A percentile compares a stretch with the other conserved stretches of the same genome.
phyloP scores from a whole-genome alignment of 2,113 vertebrate species.

The Bujurquina vittata region DNA sequence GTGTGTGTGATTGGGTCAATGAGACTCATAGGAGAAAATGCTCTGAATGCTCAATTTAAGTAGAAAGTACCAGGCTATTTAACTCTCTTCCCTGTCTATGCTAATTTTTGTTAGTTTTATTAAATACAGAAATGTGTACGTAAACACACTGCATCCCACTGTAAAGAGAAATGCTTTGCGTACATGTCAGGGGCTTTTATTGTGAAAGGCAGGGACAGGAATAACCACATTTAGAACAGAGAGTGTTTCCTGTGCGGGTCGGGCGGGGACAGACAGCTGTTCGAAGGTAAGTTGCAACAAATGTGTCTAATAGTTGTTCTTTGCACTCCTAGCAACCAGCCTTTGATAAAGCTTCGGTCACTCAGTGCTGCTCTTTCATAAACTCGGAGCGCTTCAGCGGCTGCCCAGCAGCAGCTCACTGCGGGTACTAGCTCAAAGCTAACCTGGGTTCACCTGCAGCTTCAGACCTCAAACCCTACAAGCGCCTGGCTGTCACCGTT shows the following conservation, averaged over 20 bases:
- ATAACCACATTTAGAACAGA: no score
- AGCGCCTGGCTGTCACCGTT: not conserved
- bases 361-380: not conserved
- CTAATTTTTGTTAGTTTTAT: no score
- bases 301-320: accelerated
- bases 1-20: no score
- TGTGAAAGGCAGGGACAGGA: not conserved
- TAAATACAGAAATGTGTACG: no score
- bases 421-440: not conserved
- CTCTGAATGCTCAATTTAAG: no score
- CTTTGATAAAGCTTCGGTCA: accelerated
- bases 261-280: not conserved
- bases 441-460: not conserved
- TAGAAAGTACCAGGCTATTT: no score
- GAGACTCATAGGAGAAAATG: no score
- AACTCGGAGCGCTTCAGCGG: not conserved
- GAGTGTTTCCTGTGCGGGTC: not conserved
- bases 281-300: not conserved
- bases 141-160: no score
- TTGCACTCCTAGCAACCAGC: accelerated
- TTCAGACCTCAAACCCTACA: not conserved
- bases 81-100: no score
- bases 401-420: not conserved
- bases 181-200: not conserved
- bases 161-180: no score